phyloP scores from a whole-genome alignment of 2,113 vertebrate genomes.

The Candoia aspera region DNA sequence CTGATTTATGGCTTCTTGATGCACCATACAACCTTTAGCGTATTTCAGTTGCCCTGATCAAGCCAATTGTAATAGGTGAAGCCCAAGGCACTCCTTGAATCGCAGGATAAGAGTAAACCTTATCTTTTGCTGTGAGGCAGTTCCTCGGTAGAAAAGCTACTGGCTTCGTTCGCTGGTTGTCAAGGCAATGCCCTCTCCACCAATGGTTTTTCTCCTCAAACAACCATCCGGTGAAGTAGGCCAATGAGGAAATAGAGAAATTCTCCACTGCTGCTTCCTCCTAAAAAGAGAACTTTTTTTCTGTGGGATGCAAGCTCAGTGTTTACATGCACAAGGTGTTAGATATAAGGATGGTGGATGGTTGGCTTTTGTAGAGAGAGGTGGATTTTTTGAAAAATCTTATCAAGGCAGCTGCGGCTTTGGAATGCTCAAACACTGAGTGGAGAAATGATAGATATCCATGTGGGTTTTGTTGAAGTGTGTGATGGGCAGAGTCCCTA shows the following conservation, averaged over 20 bases:
- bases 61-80: not conserved
- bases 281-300: not conserved
- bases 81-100: not conserved
- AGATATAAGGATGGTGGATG: not conserved
- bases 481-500: not conserved
- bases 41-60: not conserved
- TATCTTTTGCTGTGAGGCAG: not conserved
- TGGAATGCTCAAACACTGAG: not conserved
- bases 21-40: not conserved
- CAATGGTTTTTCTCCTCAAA: too few relatives aligned
- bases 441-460: not conserved
- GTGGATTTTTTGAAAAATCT: not conserved
- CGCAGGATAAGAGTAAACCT: not conserved
- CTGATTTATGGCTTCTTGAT: not conserved
- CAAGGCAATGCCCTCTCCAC: too few relatives aligned
- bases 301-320: not conserved
- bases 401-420: not conserved
- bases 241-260: not conserved
- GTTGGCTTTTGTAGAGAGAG: not conserved
- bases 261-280: not conserved
- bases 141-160: not conserved
- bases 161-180: too few relatives aligned
- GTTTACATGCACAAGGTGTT: not conserved
- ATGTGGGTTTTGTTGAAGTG: not conserved
- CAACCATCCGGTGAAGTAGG: too few relatives aligned